Evolutionary conservation across 2,797 vertebrate genomes (phyloP), one percentile per base, ranked within the genome.

Genomic region (Danionella dracula): DNA sequence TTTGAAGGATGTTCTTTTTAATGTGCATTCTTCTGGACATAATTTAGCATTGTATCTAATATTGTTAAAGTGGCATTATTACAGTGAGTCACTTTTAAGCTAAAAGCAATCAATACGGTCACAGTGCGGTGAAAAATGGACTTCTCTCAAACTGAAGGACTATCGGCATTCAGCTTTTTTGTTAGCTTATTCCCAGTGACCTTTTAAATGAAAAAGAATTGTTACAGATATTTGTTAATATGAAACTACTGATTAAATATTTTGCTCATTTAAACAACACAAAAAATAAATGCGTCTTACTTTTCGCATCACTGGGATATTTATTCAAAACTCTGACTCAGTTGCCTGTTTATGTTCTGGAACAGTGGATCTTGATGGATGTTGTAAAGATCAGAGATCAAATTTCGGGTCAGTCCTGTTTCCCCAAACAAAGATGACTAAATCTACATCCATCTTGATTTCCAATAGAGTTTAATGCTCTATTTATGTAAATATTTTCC

Each of bases 401-500:
- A 11, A 32, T 57, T 78, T 76, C 80, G 82, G 83, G 82, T 84
- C 81, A 84, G 83, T 85, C 84, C 81, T 77, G 70, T 65, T 71
- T 73, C 69, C 72, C 75, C 75, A 80, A 62, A 78, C 69, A 78
- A 72, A 59, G 41, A 15, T 8, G 10, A 11, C 13, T 82, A 86
- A 85, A 86, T 83, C 68, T 61, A 79, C 83, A 85, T 87, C 85
- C 74, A 76, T 90, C 88, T 88, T 90, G 89, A 91, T 91, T 90
- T 87, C 85, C 89, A 90, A 88, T 87, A 83, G 79, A 82, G 84
- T 88, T 89, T 90, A 91, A 91, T 91, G 87, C 84, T 84, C 86
- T 89, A 89, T 91, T 91, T 91, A 91, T 91, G 90, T 90, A 91
- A 91, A 90, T 90, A 89, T 86, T 82, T 84, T 77, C 76, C 74